Conservation (phyloP, 2,888 invertebrate genomes). For the Icerya purchasi region DNA sequence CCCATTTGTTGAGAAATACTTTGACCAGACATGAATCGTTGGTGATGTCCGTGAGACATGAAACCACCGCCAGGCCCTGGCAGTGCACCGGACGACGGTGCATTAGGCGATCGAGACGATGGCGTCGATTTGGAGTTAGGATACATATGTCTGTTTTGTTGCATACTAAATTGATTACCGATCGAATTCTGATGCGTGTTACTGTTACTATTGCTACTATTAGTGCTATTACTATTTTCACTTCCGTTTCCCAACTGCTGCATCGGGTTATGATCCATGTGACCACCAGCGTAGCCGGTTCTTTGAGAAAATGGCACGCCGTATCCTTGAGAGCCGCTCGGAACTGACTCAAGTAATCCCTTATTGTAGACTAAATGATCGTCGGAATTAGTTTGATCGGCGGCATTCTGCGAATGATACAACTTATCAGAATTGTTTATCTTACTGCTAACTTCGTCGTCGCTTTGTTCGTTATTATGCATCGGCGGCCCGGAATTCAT, state of each 20-base stretch:
- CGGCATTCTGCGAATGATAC: conserved; percentile 8
- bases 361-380: conserved; percentile 2
- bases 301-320: conserved; percentile 21
- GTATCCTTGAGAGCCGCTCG: conserved; percentile 16
- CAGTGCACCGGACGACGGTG: conserved; percentile 8
- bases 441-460: conserved; percentile 7
- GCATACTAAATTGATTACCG: conserved; percentile 11
- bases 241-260: conserved; percentile 20
- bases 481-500: conserved; percentile 13
- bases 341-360: conserved; percentile 10
- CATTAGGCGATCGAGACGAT: conserved; percentile 18
- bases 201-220: conserved; percentile 7
- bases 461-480: conserved; percentile 11
- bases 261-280: conserved; percentile 20
- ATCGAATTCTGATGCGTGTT: neutral
- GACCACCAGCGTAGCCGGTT: conserved; percentile 20
- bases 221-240: neutral
- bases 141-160: conserved; percentile 20
- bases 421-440: conserved; percentile 7
- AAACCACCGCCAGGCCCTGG: conserved; percentile 15
- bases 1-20: conserved; percentile 60
- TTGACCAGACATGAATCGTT: conserved; percentile 44
- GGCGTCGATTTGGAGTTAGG: conserved; percentile 21
- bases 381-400: conserved; percentile 2
- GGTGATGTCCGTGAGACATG: conserved; percentile 26